These are phyloP conservation scores for Helostoma temminkii DNA, from an alignment of 2,797 vertebrate species.

Conservation along the genomic window DNA sequence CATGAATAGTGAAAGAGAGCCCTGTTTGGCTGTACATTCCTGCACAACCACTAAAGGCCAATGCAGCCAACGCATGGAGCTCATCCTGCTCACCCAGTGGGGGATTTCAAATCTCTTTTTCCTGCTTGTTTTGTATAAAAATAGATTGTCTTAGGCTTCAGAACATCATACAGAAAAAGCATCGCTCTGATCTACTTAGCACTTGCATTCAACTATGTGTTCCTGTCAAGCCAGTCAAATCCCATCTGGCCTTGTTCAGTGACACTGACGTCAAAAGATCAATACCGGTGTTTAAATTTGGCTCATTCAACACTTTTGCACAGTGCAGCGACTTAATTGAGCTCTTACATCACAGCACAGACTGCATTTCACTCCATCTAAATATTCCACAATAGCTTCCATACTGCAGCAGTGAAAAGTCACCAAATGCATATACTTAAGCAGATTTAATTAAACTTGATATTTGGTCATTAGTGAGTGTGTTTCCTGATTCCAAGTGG, in stretches of 20 bases:
- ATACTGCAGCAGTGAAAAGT: no score
- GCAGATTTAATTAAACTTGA: neutral
- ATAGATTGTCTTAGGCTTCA: conserved; percentile 54
- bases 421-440: neutral
- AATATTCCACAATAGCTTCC: neutral
- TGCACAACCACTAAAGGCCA: conserved; percentile 38
- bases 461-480: neutral
- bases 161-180: conserved; percentile 11
- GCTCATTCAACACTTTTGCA: conserved; percentile 24
- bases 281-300: conserved; percentile 43
- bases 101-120: conserved; percentile 50
- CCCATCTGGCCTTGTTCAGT: conserved; percentile 39
- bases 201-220: conserved; percentile 27
- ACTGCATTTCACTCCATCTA: neutral
- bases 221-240: conserved; percentile 41
- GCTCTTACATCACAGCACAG: conserved; percentile 7
- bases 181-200: conserved; percentile 37
- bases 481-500: no score
- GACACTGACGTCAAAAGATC: conserved; percentile 43
- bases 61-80: conserved; percentile 29
- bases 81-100: conserved; percentile 37
- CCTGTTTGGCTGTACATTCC: conserved; percentile 44
- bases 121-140: conserved; percentile 54
- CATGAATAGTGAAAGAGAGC: conserved; percentile 38
- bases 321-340: conserved; percentile 1